Conservation (phyloP, 2,797 vertebrate genomes). For the Somateria mollissima region DNA sequence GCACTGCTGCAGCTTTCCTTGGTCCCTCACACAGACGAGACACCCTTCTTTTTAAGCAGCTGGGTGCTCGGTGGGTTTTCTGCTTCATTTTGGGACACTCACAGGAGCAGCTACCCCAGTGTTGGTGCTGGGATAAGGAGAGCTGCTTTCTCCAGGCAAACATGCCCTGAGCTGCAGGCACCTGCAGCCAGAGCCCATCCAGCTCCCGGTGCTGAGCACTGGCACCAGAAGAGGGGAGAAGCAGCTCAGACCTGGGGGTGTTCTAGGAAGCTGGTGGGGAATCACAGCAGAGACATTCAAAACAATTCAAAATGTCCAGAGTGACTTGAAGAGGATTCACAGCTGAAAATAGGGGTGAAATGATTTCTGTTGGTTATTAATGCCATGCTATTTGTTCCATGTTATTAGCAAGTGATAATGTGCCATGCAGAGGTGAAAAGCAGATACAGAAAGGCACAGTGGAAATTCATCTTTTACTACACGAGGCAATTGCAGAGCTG, state of each 20-base stretch:
- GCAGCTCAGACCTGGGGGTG: neutral
- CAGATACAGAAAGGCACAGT: neutral
- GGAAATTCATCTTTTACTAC: conserved; percentile 27
- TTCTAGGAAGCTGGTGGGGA: neutral
- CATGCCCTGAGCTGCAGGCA: neutral
- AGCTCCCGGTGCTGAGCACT: neutral
- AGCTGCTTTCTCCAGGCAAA: neutral
- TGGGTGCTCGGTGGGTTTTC: neutral
- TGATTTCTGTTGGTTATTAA: conserved; percentile 21
- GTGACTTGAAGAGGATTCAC: neutral
- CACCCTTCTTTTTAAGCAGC: neutral
- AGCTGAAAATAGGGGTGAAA: conserved; percentile 25
- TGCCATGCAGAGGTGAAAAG: conserved; percentile 34
- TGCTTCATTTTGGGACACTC: neutral
- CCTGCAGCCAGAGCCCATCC: neutral
- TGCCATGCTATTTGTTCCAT: neutral
- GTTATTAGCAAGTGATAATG: conserved; percentile 26
- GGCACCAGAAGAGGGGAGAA: neutral
- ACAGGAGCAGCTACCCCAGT: neutral
- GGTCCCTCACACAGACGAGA: neutral
- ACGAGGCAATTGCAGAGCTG: neutral
- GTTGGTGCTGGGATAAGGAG: neutral
- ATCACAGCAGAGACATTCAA: neutral
- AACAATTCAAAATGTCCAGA: neutral
- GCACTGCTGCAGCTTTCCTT: neutral